These are phyloP conservation scores for Corythornis vintsioides DNA, from an alignment of 2,113 vertebrate genomes.

Conservation along the genomic window DNA sequence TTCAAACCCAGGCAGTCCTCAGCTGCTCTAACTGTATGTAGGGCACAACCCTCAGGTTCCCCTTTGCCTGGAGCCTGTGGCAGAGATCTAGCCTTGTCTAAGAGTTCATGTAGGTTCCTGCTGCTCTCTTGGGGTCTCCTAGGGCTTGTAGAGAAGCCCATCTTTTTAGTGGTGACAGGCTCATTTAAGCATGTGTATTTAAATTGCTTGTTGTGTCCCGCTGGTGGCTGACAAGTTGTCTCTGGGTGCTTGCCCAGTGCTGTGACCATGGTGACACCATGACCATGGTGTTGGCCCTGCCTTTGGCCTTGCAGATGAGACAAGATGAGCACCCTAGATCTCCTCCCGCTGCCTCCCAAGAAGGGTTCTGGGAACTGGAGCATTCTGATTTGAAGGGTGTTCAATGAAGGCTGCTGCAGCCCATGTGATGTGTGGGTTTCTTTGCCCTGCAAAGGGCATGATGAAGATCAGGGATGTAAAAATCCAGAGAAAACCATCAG, in stretches of 20 bases:
- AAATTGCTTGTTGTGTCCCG: not conserved
- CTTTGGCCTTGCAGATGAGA: not conserved
- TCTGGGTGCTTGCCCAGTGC: not conserved
- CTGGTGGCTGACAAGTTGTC: not conserved
- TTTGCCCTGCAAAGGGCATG: not conserved
- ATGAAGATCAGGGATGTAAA: not conserved
- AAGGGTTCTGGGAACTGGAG: not conserved
- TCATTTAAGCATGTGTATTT: not conserved
- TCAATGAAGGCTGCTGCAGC: not conserved
- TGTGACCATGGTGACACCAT: not conserved
- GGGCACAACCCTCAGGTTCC: not conserved
- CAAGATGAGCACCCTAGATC: accelerated
- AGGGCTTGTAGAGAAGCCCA: not conserved
- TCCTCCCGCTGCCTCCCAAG: not conserved
- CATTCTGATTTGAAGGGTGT: not conserved
- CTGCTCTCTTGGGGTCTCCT: not conserved
- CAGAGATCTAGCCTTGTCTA: not conserved
- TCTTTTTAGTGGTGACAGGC: not conserved
- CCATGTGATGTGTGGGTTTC: not conserved
- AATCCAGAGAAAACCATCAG: not conserved
- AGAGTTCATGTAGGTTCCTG: not conserved
- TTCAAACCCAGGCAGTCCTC: not conserved
- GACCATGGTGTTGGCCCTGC: not conserved
- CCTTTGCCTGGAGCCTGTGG: accelerated
- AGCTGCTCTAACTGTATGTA: not conserved